Evolutionary conservation across 2,113 vertebrate species (phyloP).

Genomic region (Myodes glareolus): DNA sequence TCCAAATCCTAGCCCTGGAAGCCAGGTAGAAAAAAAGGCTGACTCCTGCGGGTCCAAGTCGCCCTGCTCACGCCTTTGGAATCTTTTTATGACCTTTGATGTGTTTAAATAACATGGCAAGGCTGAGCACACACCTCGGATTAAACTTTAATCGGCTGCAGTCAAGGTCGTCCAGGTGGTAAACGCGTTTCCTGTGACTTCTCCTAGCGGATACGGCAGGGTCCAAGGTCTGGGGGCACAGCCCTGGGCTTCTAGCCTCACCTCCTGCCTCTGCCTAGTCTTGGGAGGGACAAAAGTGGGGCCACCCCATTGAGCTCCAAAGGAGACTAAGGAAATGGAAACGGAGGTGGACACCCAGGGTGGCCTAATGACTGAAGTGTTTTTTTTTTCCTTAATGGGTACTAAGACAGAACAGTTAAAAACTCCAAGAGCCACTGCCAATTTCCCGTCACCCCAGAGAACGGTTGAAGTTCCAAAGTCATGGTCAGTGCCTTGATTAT

Average conservation of each 20-base stretch:
- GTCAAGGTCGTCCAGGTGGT: conserved; percentile 89
- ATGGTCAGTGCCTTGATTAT: conserved; percentile 39
- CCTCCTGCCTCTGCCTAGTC: conserved; percentile 52
- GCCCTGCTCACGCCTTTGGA: conserved; percentile 80
- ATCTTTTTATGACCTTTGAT: conserved; percentile 87
- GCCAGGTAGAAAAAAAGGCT: conserved; percentile 70
- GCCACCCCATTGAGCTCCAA: conserved; percentile 47
- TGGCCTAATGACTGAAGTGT: conserved; percentile 69
- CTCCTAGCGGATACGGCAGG: conserved; percentile 79
- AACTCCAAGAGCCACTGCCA: conserved; percentile 67
- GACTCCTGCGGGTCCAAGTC: conserved; percentile 62
- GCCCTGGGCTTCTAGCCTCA: conserved; percentile 47
- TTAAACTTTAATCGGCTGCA: conserved; percentile 90
- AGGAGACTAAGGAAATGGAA: conserved; percentile 64
- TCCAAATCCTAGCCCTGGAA: conserved; percentile 63
- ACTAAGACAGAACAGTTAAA: conserved; percentile 73
- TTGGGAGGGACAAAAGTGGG: background rate
- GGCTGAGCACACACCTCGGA: conserved; percentile 86
- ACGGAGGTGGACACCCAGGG: conserved; percentile 66
- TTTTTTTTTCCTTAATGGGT: conserved; percentile 68
- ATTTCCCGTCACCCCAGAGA: conserved; percentile 65
- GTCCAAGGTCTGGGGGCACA: conserved; percentile 78
- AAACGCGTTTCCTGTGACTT: conserved; percentile 86
- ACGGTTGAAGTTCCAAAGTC: conserved; percentile 50
- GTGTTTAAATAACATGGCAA: conserved; percentile 87